Base-by-base conservation (phyloP, 1,140 invertebrate species). In the Harpegnathos saltator region DNA sequence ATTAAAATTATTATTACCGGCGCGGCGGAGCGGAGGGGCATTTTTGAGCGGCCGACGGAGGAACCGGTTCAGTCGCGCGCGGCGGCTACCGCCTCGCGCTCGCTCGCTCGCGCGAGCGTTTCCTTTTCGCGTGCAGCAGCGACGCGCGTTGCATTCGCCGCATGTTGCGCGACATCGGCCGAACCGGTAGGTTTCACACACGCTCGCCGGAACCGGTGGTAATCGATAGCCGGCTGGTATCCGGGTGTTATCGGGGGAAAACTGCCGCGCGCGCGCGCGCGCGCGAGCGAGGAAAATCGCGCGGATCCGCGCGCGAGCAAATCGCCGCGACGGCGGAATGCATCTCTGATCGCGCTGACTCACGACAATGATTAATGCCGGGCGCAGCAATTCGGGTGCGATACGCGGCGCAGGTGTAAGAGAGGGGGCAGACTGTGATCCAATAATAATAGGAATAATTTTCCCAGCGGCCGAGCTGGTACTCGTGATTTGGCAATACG, bases 1-100 rank as follows among this genome's bases (percentile, higher is more conserved):
- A 92, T 92, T 90, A 92, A 92, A 92, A 92, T 92, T 85, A 91
- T 91, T 90, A 90, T 89, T 88, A 88, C 88, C 86, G 85, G 85
- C n/a, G n/a, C n/a, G n/a, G n/a, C n/a, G n/a, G n/a, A n/a, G n/a
- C 87, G 86, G 85, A 80, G 73, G 82, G 81, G 80, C 85, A 87
- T 89, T 92, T 91, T 91, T 90, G 85, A 90, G 77, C 78, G 65
- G 52, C 62, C 1, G 52, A 72, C 61, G 56, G 75, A n/a, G n/a
- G 48, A 89, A 89, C 87, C 86, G 87, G 86, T 89, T 89, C 87
- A 73, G 48, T 84, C 75, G 69, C 63, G 82, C 84, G 54, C 50
- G 62, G 62, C 88, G 58, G 85, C 85, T 89, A 82, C 83, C 85
- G 71, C 61, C n/a, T n/a, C n/a, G n/a, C n/a, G n/a, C n/a, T n/a